Percentiles rank a stretch among this genome's conserved stretches.
These are phyloP conservation scores for Origma solitaria DNA, from an alignment of 2,113 vertebrate genomes.

Conservation along the genomic window DNA sequence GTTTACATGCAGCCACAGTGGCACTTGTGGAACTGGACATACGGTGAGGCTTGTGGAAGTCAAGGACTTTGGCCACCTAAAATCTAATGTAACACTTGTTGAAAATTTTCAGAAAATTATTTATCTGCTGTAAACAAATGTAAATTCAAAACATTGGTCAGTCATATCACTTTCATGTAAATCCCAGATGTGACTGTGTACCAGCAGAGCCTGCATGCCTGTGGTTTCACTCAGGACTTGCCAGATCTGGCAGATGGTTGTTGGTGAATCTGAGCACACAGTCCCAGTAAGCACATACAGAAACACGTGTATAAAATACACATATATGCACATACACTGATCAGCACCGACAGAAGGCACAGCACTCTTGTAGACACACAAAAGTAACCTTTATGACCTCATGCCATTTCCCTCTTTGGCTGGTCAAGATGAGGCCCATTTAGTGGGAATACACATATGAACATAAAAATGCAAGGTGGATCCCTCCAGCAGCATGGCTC, in stretches of 20 bases:
- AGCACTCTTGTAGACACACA: background rate
- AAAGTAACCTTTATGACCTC: background rate
- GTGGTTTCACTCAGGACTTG: background rate
- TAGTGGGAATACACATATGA: background rate
- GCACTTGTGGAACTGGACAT: background rate
- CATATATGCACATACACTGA: background rate
- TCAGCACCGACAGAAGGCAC: background rate
- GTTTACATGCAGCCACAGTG: accelerated
- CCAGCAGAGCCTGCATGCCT: no score
- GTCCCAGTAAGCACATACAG: background rate
- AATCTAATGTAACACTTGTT: background rate
- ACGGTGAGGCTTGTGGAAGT: background rate
- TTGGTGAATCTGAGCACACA: background rate
- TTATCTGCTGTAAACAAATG: background rate
- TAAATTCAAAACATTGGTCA: background rate
- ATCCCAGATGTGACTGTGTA: background rate
- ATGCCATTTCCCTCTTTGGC: background rate
- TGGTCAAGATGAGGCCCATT: background rate
- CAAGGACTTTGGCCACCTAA: background rate
- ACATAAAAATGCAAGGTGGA: background rate
- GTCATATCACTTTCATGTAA: background rate
- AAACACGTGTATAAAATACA: accelerated
- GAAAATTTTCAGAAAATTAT: background rate
- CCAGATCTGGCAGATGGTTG: background rate
- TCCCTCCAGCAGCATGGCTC: background rate